Percentiles rank a stretch among this genome's conserved stretches.
Evolutionary conservation across 2,113 vertebrate genomes (phyloP).

Genomic region (Phylloscopus whistleri): DNA sequence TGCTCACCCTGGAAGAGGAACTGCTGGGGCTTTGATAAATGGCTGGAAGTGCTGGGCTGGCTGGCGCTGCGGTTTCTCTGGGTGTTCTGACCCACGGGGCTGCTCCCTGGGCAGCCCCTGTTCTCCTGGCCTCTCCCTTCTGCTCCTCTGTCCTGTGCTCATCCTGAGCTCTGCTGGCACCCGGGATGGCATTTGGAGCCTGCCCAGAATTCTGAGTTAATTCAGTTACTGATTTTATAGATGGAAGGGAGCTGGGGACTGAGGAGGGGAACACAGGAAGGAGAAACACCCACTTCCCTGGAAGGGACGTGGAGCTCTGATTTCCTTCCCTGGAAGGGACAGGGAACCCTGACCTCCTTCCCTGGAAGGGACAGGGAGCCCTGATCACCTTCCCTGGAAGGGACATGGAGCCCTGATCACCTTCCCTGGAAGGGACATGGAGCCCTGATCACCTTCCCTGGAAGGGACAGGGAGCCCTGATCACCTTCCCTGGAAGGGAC

Average conservation of each 20-base stretch:
- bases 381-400: not conserved
- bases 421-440: not conserved
- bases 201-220: not conserved
- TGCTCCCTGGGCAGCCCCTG: rapidly evolving
- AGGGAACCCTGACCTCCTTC: not conserved
- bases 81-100: not conserved
- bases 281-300: not conserved
- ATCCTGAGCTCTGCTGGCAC: not conserved
- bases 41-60: not conserved
- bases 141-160: not conserved
- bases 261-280: rapidly evolving
- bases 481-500: not conserved
- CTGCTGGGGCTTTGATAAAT: conserved; percentile 24
- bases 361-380: not conserved
- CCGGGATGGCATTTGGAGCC: not conserved
- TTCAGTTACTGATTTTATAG: not conserved
- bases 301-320: not conserved
- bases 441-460: not conserved
- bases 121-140: not conserved
- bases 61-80: not conserved
- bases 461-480: not conserved
- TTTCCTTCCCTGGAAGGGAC: not conserved
- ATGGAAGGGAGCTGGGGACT: not conserved
- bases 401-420: too few relatives aligned
- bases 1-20: conserved; percentile 44